Conservation (phyloP, 2,797 vertebrate species). For the Cercopithecus petaurista region DNA sequence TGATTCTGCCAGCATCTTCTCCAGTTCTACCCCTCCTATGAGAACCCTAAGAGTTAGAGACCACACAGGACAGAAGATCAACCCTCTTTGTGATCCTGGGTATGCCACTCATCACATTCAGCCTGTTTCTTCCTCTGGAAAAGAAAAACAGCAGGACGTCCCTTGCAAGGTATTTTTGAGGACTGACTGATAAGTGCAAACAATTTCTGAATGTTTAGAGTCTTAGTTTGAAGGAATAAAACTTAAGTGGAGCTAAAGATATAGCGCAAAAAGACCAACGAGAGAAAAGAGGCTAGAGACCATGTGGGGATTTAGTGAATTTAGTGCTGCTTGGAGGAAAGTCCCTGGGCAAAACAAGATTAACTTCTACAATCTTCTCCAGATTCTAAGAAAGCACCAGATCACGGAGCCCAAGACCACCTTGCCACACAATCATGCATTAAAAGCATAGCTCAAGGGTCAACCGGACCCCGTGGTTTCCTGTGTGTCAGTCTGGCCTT, state of each 20-base stretch:
- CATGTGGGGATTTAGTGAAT: accelerated
- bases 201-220: background rate
- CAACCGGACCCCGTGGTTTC: background rate
- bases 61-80: background rate
- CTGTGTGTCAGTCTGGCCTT: background rate
- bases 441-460: background rate
- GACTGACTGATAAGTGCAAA: background rate
- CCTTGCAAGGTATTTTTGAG: background rate
- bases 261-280: background rate
- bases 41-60: background rate
- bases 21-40: background rate
- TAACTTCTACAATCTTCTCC: background rate
- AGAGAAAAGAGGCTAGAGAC: background rate
- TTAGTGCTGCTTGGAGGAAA: background rate
- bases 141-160: background rate
- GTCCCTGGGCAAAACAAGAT: background rate
- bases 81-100: background rate
- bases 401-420: background rate
- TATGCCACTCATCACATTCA: background rate
- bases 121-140: background rate
- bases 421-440: background rate
- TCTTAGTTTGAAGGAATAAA: background rate
- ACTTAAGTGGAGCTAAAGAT: background rate
- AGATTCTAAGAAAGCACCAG: accelerated
- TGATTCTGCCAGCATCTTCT: background rate